Base-by-base conservation (phyloP, 2,797 vertebrate genomes). In the Tiaroga cobitis region DNA sequence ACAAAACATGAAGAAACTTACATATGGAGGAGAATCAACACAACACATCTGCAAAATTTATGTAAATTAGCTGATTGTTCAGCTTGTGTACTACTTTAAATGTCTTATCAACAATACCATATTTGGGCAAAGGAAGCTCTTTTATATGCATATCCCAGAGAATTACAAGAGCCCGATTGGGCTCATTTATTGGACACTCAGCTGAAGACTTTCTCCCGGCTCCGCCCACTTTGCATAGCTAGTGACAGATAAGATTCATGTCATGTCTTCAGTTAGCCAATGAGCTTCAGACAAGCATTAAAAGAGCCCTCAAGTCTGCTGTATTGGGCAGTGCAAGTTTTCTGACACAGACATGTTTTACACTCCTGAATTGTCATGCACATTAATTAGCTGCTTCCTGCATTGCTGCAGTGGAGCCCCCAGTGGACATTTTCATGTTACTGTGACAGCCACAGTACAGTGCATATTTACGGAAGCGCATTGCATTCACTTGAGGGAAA, bases 371-470 rank as follows among this genome's bases (percentile, higher is more conserved):
- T 56, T 68, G 73, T 67, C 10, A 69, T 19, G 26, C 37, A 46
- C 70, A 75, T 77, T 21, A 67, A 67, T 77, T 21, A 78, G 11
- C 37, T 70, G 49, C 74, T 43, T 72, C 75, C 49, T 78, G 76
- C 51, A 70, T 41, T n/a, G 59, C 13, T 67, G 79, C 51, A 1
- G 63, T n/a, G 26, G 83, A 79, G 74, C 49, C 74, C 82, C 49
- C 49, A 41, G 46, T 78, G 83, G 51, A 72, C 65, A 39, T 34
- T 46, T 49, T 41, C 59, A n/a, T 39, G 39, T 80, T 61, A 85
- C 83, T 79, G 76, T 80, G 83, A 63, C 39, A 15, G 41, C 9
- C 83, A 49, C 83, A 85, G 83, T 80, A 61, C 19, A 46, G 49
- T 51, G 67, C 76, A 85, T 73, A 29, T 29, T 29, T 29, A 29